phyloP scores from a whole-genome alignment of 2,888 invertebrate species.

The Ditula angustiorana region DNA sequence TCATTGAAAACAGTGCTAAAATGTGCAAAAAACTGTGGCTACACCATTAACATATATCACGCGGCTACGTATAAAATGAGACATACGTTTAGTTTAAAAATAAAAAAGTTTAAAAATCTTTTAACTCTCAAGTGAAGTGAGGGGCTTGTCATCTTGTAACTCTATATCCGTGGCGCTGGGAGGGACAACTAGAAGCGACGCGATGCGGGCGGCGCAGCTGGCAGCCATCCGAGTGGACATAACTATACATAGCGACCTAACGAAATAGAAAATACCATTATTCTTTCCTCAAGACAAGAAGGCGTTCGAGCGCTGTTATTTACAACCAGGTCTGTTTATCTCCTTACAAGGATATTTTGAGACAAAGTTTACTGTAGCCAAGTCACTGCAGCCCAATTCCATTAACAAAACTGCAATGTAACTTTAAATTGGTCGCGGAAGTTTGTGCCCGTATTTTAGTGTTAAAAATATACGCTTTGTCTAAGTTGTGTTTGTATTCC shows the following conservation, averaged over 20 bases:
- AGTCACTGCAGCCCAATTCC: slow-evolving; percentile 40
- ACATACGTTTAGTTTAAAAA: too few species aligned
- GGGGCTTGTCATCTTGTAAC: slow-evolving; percentile 49
- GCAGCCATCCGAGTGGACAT: slow-evolving; percentile 78
- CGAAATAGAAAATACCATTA: slow-evolving; percentile 84
- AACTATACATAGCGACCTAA: slow-evolving; percentile 77
- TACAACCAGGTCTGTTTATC: slow-evolving; percentile 78
- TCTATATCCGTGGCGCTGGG: slow-evolving; percentile 66
- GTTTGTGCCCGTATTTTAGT: slow-evolving; percentile 25
- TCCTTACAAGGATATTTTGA: slow-evolving; percentile 62
- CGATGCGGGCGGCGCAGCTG: slow-evolving; percentile 71
- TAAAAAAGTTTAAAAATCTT: too few species aligned
- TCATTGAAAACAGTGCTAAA: too few species aligned
- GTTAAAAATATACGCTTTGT: slow-evolving; percentile 23
- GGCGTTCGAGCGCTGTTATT: slow-evolving; percentile 82
- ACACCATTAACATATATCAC: too few species aligned
- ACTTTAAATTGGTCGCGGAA: slow-evolving; percentile 37
- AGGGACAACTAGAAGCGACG: slow-evolving; percentile 61
- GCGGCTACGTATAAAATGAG: too few species aligned
- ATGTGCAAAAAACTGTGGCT: too few species aligned
- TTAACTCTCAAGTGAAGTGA: not conserved
- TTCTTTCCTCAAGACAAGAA: slow-evolving; percentile 80
- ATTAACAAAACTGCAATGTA: slow-evolving; percentile 38
- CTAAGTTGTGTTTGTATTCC: slow-evolving; percentile 6
- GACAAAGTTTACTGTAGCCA: slow-evolving; percentile 36